phyloP scores from a whole-genome alignment of 1,140 invertebrate species.

The Trialeurodes vaporariorum region DNA sequence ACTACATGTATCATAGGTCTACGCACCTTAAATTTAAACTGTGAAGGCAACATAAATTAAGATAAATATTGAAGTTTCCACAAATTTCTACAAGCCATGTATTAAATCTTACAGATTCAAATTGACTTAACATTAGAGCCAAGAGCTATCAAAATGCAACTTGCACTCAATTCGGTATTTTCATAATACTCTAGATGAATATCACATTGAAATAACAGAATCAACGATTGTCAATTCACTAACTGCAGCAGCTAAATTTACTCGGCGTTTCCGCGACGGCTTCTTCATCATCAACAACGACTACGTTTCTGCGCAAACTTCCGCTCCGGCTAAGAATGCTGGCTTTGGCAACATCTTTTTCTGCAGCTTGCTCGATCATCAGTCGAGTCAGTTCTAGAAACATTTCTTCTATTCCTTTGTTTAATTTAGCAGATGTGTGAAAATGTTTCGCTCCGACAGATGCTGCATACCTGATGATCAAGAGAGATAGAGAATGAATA shows the following conservation, averaged over 20 bases:
- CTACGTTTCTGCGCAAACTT: conserved; percentile 42
- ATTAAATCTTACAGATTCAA: no score
- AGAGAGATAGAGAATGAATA: no score
- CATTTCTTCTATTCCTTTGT: conserved; percentile 84
- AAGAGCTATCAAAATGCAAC: no score
- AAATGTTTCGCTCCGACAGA: conserved; percentile 90
- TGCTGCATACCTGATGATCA: conserved; percentile 74
- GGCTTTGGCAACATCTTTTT: conserved; percentile 35
- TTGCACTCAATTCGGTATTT: neutral
- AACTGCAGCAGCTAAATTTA: neutral
- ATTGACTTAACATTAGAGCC: no score
- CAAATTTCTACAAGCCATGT: no score
- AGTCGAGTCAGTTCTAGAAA: conserved; percentile 72
- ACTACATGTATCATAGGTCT: no score
- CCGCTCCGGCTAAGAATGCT: conserved; percentile 39
- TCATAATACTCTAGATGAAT: neutral
- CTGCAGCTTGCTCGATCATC: conserved; percentile 45
- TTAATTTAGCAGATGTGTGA: conserved; percentile 90
- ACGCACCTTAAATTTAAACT: no score
- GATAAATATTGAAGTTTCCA: no score
- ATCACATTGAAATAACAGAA: neutral
- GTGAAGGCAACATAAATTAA: no score
- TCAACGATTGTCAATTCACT: neutral
- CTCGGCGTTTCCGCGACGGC: neutral
- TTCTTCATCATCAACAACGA: conserved; percentile 42